Conservation (phyloP, 1,140 invertebrate species). For the Zaprionus ornatus region DNA sequence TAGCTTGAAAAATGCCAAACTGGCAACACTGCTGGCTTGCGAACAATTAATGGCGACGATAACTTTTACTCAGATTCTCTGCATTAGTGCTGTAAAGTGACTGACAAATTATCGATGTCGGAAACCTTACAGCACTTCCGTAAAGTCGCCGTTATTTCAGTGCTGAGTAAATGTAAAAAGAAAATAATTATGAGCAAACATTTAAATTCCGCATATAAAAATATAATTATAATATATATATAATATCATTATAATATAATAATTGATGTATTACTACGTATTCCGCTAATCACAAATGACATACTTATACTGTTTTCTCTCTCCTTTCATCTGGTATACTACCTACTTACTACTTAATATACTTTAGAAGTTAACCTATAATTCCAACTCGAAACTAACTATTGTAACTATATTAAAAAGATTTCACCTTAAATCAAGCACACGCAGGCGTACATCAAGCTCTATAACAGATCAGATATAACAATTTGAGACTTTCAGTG, state of each 20-base stretch:
- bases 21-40: not conserved
- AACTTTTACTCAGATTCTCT: not conserved
- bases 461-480: not conserved
- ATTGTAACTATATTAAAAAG: not conserved
- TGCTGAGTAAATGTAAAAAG: not conserved
- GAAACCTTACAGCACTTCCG: conserved; percentile 1
- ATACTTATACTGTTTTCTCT: not conserved
- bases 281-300: not conserved
- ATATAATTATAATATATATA: not conserved
- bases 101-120: not conserved
- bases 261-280: not conserved
- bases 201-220: not conserved
- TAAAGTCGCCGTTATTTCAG: not conserved
- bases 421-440: not conserved
- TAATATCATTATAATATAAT: not conserved
- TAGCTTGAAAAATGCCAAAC: no score
- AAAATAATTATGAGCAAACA: not conserved
- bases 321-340: not conserved
- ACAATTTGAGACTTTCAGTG: not conserved
- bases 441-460: not conserved
- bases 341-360: not conserved
- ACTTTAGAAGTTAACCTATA: not conserved
- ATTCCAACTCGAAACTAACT: not conserved
- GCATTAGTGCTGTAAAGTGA: not conserved
- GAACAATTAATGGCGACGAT: not conserved